These are phyloP conservation scores for Catostylus mosaicus DNA, from an alignment of 30 jellyfish, hydroid and myxozoan genomes.

Conservation along the genomic window DNA sequence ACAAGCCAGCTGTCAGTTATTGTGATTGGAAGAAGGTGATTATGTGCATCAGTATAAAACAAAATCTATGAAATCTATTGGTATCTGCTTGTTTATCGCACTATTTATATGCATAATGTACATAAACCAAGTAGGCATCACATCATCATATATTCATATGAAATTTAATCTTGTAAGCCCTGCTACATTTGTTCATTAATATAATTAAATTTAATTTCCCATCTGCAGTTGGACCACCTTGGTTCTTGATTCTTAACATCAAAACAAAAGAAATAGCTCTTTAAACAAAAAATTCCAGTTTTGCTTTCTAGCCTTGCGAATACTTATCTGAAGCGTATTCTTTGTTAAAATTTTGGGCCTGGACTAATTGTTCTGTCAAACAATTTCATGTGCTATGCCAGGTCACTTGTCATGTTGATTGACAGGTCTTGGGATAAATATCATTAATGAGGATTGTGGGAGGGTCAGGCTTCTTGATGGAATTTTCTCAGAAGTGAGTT, in stretches of 20 bases:
- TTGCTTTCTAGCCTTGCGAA: conserved; percentile 1
- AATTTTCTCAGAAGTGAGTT: not conserved
- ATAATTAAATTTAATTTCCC: not conserved
- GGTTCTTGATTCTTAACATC: conserved; percentile 2
- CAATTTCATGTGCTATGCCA: no score
- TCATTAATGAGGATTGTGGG: no score
- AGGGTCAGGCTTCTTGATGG: not conserved
- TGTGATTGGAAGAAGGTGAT: conserved; percentile 13
- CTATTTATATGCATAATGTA: no score
- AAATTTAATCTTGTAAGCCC: not conserved
- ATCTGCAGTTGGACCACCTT: conserved; percentile 12
- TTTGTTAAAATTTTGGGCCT: no score
- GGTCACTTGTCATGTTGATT: no score
- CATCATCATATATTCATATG: not conserved
- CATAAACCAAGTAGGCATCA: no score
- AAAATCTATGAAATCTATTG: not conserved
- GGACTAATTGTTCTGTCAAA: no score
- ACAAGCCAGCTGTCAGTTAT: conserved; percentile 32
- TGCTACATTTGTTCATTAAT: not conserved
- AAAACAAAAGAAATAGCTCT: conserved; percentile 13
- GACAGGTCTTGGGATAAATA: no score
- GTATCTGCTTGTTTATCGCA: not conserved
- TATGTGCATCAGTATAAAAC: not conserved
- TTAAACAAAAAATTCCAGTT: conserved; percentile 3
- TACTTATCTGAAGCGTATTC: no score